Base-by-base conservation (phyloP, 1,140 invertebrate genomes). In the Hylaeus anthracinus region DNA sequence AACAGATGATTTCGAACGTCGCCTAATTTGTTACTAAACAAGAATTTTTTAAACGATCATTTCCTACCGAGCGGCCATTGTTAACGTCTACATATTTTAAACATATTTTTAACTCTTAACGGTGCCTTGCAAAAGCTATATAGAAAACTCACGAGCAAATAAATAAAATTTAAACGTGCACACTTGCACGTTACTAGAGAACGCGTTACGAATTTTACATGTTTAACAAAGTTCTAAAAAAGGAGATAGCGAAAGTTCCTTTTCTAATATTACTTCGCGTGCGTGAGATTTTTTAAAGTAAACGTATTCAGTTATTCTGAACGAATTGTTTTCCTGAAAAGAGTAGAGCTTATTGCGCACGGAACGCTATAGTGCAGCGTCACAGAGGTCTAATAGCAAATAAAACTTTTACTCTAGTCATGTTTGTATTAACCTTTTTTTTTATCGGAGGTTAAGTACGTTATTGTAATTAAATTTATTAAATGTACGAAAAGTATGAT, bases 101-200 rank as follows among this genome's bases (percentile, higher is more conserved):
- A 79, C 26, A 26, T 26, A 26, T 26, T 26, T 26, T 51, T 12
- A 79, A 84, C 60, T 82, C 53, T 69, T 26, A 83, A 84, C 63
- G 65, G 83, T 84, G 83, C 83, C 83, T 84, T 84, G 75, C 70
- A 64, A 48, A 69, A 73, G 51, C 61, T 79, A 70, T 82, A 74
- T 79, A 77, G 39, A 71, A 78, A 12, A 71, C 60, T 61, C 41
- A 55, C 55, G 15, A 75, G n/a, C 58, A 61, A 60, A 83, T 77
- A 41, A 56, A 81, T 81, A 58, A 74, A 53, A 65, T 65, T 41
- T 58, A 74, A 71, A 79, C 65, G 58, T 69, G 53, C 55, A 61
- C 37, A 60, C 48, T 79, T 65, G 6, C 5, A 74, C 9, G 15
- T 73, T 70, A 72, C 55, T 65, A 82, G 14, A 72, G 39, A 45